Evolutionary conservation across 1,140 invertebrate species (phyloP).

Genomic region (Eupeodes corollae): DNA sequence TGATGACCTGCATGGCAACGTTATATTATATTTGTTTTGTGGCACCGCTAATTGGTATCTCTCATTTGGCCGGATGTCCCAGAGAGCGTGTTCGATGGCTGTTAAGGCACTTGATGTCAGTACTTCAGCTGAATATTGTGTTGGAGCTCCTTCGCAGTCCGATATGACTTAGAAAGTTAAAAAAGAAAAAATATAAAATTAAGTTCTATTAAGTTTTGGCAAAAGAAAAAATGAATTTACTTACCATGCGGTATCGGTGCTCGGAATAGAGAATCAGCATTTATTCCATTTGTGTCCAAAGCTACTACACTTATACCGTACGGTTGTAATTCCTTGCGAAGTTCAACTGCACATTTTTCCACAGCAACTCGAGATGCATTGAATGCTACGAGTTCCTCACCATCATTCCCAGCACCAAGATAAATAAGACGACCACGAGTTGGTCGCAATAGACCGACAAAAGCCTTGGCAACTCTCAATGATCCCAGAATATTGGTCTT

Average conservation of each 20-base stretch:
- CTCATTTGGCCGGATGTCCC: slow-evolving; percentile 29
- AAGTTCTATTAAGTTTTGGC: not conserved
- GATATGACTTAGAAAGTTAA: slow-evolving; percentile 15
- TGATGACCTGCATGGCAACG: slow-evolving; percentile 37
- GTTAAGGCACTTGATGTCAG: slow-evolving; percentile 26
- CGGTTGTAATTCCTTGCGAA: slow-evolving; percentile 53
- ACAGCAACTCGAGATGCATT: slow-evolving; percentile 57
- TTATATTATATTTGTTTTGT: slow-evolving; percentile 34
- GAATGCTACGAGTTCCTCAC: slow-evolving; percentile 51
- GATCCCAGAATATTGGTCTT: slow-evolving; percentile 65
- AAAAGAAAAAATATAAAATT: not conserved
- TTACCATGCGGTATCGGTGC: slow-evolving; percentile 44
- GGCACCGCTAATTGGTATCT: slow-evolving; percentile 26
- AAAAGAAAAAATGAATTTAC: slow-evolving; percentile 14
- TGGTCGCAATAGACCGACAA: slow-evolving; percentile 52
- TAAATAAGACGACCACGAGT: slow-evolving; percentile 48
- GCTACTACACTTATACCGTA: slow-evolving; percentile 61
- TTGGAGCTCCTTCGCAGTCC: slow-evolving; percentile 23
- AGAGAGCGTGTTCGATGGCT: slow-evolving; percentile 33
- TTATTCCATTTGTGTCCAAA: slow-evolving; percentile 57
- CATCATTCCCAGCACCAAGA: slow-evolving; percentile 40
- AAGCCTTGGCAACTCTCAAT: slow-evolving; percentile 58
- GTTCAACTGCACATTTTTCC: slow-evolving; percentile 57
- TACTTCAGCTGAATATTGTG: slow-evolving; percentile 36
- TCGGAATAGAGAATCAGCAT: slow-evolving; percentile 50